Conservation (phyloP, 1,140 invertebrate species). For the Chionoecetes opilio region DNA sequence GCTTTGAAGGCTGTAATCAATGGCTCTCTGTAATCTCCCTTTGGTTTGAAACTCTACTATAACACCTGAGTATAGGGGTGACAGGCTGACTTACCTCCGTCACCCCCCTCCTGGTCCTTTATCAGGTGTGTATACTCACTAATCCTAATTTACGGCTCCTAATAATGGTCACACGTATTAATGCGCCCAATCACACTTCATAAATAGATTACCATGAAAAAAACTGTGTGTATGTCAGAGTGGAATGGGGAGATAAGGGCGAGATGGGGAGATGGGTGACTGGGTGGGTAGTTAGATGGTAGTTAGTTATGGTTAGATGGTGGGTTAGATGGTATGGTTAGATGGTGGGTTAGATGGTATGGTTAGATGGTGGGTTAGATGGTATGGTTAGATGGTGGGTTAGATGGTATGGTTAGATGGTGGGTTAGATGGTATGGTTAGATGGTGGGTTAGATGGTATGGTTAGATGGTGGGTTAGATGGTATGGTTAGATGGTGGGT, state of each 20-base stretch:
- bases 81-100: neutral
- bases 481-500: neutral
- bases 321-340: neutral
- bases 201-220: neutral
- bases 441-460: no score
- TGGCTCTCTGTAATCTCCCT: neutral
- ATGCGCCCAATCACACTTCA: slow-evolving; percentile 22
- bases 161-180: slow-evolving; percentile 57
- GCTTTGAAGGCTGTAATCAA: slow-evolving; percentile 35
- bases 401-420: neutral
- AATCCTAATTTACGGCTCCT: slow-evolving; percentile 56
- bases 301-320: neutral
- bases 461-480: no score
- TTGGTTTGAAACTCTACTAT: neutral
- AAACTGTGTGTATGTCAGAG: neutral
- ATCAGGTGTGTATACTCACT: neutral
- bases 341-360: no score
- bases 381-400: neutral
- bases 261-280: neutral
- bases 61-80: slow-evolving; percentile 13
- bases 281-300: neutral
- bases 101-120: neutral
- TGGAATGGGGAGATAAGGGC: neutral
- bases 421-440: no score
- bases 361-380: no score